Evolutionary conservation across 2,113 vertebrate genomes (phyloP).

Genomic region (Nycticebus coucang): DNA sequence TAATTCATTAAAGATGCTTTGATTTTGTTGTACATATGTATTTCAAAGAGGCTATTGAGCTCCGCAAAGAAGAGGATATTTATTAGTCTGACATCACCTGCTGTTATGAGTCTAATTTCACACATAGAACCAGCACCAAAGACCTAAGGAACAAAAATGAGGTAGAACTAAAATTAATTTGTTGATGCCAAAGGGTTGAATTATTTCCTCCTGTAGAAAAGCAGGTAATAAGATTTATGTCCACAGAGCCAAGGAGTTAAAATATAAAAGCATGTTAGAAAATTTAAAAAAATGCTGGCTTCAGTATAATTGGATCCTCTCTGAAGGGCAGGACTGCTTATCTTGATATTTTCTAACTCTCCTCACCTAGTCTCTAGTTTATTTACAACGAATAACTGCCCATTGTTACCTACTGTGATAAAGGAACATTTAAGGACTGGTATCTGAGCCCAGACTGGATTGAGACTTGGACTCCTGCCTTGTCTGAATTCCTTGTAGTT

Average conservation of each 20-base stretch:
- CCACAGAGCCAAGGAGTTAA: constrained; percentile 43
- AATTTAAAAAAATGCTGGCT: not conserved
- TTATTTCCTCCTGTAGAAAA: constrained; percentile 17
- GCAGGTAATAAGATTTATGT: constrained; percentile 39
- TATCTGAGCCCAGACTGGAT: constrained; percentile 35
- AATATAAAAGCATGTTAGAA: constrained; percentile 42
- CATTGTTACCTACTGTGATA: constrained; percentile 56
- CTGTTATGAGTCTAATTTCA: constrained; percentile 10
- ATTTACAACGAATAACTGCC: constrained; percentile 57
- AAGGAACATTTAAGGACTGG: constrained; percentile 50
- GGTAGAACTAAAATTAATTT: constrained; percentile 50
- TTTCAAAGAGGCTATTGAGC: constrained; percentile 54
- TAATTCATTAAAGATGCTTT: constrained; percentile 25
- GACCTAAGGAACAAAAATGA: constrained; percentile 38
- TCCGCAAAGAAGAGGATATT: not conserved
- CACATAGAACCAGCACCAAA: not conserved
- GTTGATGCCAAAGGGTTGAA: constrained; percentile 3
- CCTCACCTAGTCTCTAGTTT: constrained; percentile 8
- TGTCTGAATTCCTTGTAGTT: constrained; percentile 51
- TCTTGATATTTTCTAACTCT: constrained; percentile 37
- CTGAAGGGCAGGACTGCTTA: not conserved
- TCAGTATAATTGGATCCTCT: not conserved
- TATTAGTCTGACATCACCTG: constrained; percentile 2
- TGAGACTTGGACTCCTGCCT: constrained; percentile 57
- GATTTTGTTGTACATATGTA: not conserved